Evolutionary conservation across 2,888 invertebrate species (phyloP).

Genomic region (Cosmia trapezina): DNA sequence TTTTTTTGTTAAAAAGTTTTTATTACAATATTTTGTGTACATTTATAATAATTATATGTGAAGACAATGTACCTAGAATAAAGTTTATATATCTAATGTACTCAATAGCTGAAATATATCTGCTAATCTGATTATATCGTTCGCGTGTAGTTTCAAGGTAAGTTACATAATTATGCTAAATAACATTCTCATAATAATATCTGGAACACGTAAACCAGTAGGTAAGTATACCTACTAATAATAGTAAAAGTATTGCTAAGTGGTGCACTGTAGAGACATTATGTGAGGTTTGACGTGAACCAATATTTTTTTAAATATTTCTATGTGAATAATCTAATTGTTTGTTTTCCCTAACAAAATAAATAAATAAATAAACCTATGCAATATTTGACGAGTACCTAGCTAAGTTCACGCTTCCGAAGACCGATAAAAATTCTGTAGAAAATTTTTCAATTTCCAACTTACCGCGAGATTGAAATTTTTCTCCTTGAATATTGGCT

Average conservation of each 20-base stretch:
- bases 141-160: conserved; percentile 36
- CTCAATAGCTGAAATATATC: too few relatives aligned
- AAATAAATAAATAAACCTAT: neutral
- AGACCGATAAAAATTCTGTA: conserved; percentile 9
- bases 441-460: conserved; percentile 31
- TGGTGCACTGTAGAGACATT: conserved; percentile 8
- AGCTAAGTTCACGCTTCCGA: neutral
- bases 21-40: neutral
- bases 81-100: too few relatives aligned
- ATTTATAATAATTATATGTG: neutral
- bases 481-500: conserved; percentile 17
- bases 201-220: conserved; percentile 31
- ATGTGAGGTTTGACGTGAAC: conserved; percentile 4
- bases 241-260: conserved; percentile 22
- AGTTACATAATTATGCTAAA: conserved; percentile 35
- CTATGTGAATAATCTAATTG: too few relatives aligned
- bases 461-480: conserved; percentile 16
- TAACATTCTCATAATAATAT: conserved; percentile 37
- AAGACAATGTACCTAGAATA: neutral
- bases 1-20: too few relatives aligned
- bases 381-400: neutral
- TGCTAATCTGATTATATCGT: too few relatives aligned
- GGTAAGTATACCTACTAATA: conserved; percentile 6
- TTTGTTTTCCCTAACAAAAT: too few relatives aligned
- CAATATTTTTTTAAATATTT: neutral